These are phyloP conservation scores for Hippolais icterina DNA, from an alignment of 2,113 vertebrate species.

Conservation along the genomic window DNA sequence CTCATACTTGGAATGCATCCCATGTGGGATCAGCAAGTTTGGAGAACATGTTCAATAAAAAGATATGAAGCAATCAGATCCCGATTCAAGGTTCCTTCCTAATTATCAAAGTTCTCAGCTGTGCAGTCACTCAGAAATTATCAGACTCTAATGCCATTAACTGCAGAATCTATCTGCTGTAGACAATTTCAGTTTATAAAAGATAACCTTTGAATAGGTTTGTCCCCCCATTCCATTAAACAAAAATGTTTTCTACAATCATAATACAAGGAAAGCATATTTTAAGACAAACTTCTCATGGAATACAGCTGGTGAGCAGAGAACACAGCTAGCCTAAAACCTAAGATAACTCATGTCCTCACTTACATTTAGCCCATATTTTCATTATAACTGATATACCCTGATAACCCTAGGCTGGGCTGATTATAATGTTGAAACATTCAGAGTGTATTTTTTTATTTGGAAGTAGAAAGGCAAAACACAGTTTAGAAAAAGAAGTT, in stretches of 20 bases:
- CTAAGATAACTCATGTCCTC: neutral
- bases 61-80: neutral
- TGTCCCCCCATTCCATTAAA: neutral
- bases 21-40: neutral
- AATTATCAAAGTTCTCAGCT: neutral
- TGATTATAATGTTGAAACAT: neutral
- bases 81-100: neutral
- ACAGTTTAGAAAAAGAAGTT: neutral
- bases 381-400: neutral
- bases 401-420: neutral
- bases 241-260: neutral
- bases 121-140: neutral
- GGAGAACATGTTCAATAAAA: neutral
- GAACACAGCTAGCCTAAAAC: neutral
- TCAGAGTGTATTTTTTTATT: neutral
- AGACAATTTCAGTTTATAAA: neutral
- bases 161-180: neutral
- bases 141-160: neutral
- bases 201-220: neutral
- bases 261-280: neutral
- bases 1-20: neutral
- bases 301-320: neutral
- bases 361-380: neutral
- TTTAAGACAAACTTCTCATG: neutral
- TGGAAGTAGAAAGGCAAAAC: neutral